Base-by-base conservation (phyloP, 2,797 vertebrate genomes). In the Artibeus jamaicensis region DNA sequence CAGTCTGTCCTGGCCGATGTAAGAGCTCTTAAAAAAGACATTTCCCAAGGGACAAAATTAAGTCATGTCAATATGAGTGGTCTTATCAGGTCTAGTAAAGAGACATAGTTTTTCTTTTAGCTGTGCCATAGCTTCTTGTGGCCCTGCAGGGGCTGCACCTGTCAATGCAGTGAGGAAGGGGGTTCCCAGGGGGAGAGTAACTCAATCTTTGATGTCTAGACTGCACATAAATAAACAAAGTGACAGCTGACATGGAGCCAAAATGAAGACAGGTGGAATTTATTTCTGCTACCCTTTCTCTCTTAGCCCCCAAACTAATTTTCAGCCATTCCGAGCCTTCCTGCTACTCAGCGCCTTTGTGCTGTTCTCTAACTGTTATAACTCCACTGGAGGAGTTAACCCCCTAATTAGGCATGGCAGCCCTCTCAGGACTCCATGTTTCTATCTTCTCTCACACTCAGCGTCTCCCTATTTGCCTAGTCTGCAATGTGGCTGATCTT, bases 201-300 rank as follows among this genome's bases (percentile, higher is more conserved):
- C 59, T 90, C 71, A 67, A 76, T 89, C 46, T 78, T 76, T 24
- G 9, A 83, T 91, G 68, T 95, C 67, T 89, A 96, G 91, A 96
- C 59, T 16, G 48, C 76, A 85, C 26, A 86, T 81, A 94, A 96
- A 95, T 93, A 95, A 95, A 92, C 89, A 96, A 93, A 94, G 89
- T 34, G 44, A 94, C n/a, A 55, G 26, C 57, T 90, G 62, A 92
- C 19, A 34, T 0, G 18, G 34, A 89, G 92, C 77, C 96, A 91
- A 83, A 78, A 29, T 39, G 62, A 76, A 93, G 19, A 74, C 42
- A 93, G 59, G 53, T 90, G 50, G 90, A 92, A 79, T 44, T 67
- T 44, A 87, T 83, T 82, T 78, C 71, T 85, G 44, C 26, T 65
- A 19, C 11, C 14, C 42, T 62, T 11, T 32, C 34, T 93, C 65